Evolutionary conservation across 2,113 vertebrate species (phyloP), one percentile per base, ranked within the genome.

Genomic region (Polypterus senegalus): DNA sequence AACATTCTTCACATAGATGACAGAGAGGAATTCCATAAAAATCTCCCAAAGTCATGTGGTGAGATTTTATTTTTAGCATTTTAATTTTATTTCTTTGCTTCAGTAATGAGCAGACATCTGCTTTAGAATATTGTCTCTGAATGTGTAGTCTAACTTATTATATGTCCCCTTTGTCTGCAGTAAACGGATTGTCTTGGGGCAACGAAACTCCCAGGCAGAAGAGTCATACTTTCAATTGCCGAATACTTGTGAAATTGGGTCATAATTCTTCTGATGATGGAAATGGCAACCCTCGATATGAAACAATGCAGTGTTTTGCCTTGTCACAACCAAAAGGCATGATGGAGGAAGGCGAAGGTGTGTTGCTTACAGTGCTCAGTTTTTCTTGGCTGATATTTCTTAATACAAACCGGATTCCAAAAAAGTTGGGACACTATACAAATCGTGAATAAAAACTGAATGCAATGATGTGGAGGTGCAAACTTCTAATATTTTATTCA

Each of bases 251-350:
- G 66, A 96, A 94, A 79, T 85, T 78, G 9, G 73, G 74, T 58
- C 87, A 83, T 4, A 85, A 89, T 64, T 59, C 76, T 73, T 64
- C 88, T 57, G 93, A 97, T 65, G 92, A 95, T 64, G 76, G 86
- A 7, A 52, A 66, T 0, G 85, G 77, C 9, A 70, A 72, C 58
- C 90, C 87, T n/a, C 88, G 90, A 83, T 96, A 93, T 0, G 96
- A 99, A 79, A 92, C 89, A 43, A 98, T 99, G 96, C 96, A 99
- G 72, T 99, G 96, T 72, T 99, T 99, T 56, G 96, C 96, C 49
- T 85, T 99, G 61, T 97, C 92, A 4, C 96, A 99, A 73, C 96
- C 94, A 6, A 87, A 91, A 55, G 92, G 94, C 65, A 96, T 99
- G 88, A 91, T 98, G 85, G 96, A 99, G 70, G 96, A 99, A 66